These are phyloP conservation scores for Falco naumanni DNA, from an alignment of 2,797 vertebrate species.

Conservation along the genomic window DNA sequence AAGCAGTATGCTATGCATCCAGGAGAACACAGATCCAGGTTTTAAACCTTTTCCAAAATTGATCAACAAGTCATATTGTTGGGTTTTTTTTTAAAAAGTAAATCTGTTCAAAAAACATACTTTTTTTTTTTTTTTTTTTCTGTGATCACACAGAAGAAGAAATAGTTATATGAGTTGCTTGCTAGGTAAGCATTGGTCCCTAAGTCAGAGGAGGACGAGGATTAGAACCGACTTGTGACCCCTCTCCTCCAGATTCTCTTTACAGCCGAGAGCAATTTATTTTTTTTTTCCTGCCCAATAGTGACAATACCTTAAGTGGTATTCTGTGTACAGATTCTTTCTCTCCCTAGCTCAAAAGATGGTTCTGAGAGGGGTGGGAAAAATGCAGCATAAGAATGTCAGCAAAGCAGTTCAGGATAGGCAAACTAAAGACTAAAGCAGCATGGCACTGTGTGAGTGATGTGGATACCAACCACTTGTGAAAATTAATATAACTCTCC, in stretches of 20 bases:
- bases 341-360: background rate
- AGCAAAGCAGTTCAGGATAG: background rate
- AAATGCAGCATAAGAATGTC: background rate
- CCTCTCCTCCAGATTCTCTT: background rate
- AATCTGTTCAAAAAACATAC: background rate
- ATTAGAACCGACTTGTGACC: background rate
- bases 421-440: background rate
- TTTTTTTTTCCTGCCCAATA: background rate
- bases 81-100: background rate
- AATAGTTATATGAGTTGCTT: background rate
- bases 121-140: background rate
- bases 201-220: background rate
- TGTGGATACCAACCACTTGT: background rate
- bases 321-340: background rate
- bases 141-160: background rate
- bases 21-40: background rate
- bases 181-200: background rate
- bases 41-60: background rate
- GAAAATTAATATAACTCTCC: background rate
- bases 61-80: accelerated
- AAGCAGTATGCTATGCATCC: background rate
- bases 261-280: background rate
- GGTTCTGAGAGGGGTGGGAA: background rate
- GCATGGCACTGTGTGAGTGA: background rate
- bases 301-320: background rate